Conservation (phyloP, 2,888 invertebrate species). For the Morinoia aosen region DNA sequence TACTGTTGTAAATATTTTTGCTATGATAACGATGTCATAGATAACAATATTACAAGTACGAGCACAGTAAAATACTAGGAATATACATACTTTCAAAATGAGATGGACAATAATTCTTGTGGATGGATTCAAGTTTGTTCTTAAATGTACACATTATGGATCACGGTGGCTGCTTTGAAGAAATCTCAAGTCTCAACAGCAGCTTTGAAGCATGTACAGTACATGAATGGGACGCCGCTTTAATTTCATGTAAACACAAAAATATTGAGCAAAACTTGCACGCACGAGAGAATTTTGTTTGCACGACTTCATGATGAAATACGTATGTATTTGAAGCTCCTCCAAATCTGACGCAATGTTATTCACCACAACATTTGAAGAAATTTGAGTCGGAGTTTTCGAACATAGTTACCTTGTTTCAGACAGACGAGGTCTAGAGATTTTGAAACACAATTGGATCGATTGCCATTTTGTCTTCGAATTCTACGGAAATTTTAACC, state of each 20-base stretch:
- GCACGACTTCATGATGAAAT: background rate
- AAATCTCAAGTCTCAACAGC: background rate
- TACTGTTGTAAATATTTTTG: background rate
- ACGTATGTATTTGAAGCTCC: background rate
- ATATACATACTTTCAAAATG: background rate
- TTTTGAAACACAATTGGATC: too few species aligned
- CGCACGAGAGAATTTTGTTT: background rate
- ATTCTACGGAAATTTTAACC: too few species aligned
- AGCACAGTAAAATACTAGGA: background rate
- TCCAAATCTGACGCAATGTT: background rate
- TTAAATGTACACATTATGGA: background rate
- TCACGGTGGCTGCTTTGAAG: background rate
- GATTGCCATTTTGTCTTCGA: too few species aligned
- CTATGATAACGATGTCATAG: background rate
- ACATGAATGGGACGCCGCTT: background rate
- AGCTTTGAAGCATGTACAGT: background rate
- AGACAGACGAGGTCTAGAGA: too few species aligned
- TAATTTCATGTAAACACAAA: background rate
- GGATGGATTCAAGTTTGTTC: background rate
- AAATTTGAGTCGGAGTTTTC: too few species aligned
- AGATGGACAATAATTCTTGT: slow-evolving; percentile 3
- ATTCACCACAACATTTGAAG: background rate
- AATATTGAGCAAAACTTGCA: background rate
- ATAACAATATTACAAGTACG: background rate
- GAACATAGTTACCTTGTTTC: too few species aligned